phyloP scores from a whole-genome alignment of 2,797 vertebrate genomes.

The Philypnodon macrostomus region DNA sequence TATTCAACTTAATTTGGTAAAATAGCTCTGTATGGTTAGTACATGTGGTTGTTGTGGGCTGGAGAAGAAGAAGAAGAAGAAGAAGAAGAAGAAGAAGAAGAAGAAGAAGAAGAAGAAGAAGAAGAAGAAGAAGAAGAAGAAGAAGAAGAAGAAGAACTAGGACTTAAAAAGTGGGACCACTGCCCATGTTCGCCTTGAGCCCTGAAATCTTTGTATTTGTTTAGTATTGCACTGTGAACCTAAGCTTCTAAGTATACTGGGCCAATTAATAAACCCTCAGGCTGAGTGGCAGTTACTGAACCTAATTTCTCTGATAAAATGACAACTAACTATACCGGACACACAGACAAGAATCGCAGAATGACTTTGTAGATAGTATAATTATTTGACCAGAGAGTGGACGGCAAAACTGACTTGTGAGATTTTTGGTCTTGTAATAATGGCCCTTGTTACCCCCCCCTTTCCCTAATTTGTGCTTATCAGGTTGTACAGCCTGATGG shows the following conservation, averaged over 20 bases:
- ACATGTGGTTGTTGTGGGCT: too few relatives aligned
- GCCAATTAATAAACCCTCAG: constrained; percentile 53
- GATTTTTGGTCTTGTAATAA: constrained; percentile 56
- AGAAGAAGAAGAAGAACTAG: too few relatives aligned
- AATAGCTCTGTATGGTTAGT: too few relatives aligned
- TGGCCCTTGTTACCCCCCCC: constrained; percentile 41
- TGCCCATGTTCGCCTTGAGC: too few relatives aligned
- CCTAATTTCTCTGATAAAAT: constrained; percentile 67
- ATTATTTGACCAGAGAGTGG: constrained; percentile 66
- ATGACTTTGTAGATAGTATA: constrained; percentile 80
- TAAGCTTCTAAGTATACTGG: constrained; percentile 28
- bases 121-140: too few relatives aligned
- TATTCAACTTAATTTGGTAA: too few relatives aligned
- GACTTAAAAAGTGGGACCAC: too few relatives aligned
- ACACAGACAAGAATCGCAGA: constrained; percentile 82
- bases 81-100: too few relatives aligned
- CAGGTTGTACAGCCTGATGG: constrained; percentile 65
- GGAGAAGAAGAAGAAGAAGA: too few relatives aligned
- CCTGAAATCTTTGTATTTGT: too few relatives aligned
- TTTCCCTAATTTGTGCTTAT: constrained; percentile 63
- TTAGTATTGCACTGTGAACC: background rate
- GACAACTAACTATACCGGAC: constrained; percentile 73
- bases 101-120: too few relatives aligned
- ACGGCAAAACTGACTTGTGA: constrained; percentile 67
- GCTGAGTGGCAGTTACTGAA: constrained; percentile 52